Conservation (phyloP, 2,888 invertebrate genomes). For the Cheilosia grossa region DNA sequence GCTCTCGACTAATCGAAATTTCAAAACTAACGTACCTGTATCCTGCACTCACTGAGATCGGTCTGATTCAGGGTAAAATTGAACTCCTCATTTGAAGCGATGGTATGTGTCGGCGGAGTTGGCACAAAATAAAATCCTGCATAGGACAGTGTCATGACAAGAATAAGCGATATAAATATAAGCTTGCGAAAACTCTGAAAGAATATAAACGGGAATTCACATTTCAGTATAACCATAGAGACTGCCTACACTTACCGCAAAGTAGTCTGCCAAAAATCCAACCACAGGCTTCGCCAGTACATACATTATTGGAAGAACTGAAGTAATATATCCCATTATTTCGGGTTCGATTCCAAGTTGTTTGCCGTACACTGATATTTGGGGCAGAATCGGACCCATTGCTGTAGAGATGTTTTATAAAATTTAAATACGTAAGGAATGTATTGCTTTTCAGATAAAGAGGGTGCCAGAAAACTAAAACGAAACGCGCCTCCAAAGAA, state of each 20-base stretch:
- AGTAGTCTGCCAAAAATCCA: slow-evolving; percentile 90
- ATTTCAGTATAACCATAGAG: too few species aligned
- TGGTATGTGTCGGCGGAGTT: slow-evolving; percentile 77
- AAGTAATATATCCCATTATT: slow-evolving; percentile 90
- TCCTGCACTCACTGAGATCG: slow-evolving; percentile 70
- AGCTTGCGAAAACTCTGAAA: slow-evolving; percentile 85
- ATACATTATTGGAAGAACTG: slow-evolving; percentile 90
- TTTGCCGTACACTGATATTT: slow-evolving; percentile 90
- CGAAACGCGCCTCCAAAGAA: too few species aligned
- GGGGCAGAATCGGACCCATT: slow-evolving; percentile 91
- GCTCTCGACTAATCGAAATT: background rate
- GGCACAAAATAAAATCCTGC: slow-evolving; percentile 89
- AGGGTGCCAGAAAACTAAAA: too few species aligned
- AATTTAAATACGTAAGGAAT: too few species aligned
- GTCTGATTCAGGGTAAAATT: slow-evolving; percentile 75
- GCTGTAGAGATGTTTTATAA: slow-evolving; percentile 84
- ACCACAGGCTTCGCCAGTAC: slow-evolving; percentile 90
- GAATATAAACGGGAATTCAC: background rate
- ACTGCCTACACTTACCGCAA: slow-evolving; percentile 83
- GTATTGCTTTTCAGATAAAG: too few species aligned
- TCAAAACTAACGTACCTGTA: slow-evolving; percentile 73
- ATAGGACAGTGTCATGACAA: slow-evolving; percentile 87
- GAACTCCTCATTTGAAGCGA: slow-evolving; percentile 76
- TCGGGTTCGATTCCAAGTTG: slow-evolving; percentile 90
- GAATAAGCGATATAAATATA: slow-evolving; percentile 88